Percentiles rank a stretch among this genome's conserved stretches.
phyloP scores from a whole-genome alignment of 2,113 vertebrate genomes.

The Phalacrocorax carbo region DNA sequence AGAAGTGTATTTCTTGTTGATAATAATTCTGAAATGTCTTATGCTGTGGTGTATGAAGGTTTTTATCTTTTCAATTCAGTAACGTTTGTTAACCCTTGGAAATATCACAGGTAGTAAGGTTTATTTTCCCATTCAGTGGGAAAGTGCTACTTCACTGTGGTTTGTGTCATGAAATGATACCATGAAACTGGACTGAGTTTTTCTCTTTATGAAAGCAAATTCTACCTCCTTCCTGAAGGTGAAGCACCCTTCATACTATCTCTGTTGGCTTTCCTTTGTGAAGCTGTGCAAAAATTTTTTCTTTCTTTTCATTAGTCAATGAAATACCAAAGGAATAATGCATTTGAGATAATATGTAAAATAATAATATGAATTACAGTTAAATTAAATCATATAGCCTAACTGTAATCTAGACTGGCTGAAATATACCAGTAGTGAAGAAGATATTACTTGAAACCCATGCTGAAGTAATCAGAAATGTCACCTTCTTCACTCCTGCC shows the following conservation, averaged over 20 bases:
- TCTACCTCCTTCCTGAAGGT: not conserved
- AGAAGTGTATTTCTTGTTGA: not conserved
- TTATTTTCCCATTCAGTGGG: slow-evolving; percentile 1
- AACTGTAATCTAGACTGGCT: slow-evolving; percentile 5
- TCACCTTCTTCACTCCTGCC: slow-evolving; percentile 51
- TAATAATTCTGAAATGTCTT: not conserved
- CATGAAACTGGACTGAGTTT: not conserved
- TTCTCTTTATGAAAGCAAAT: not conserved
- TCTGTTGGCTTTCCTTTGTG: not conserved
- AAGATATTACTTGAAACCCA: slow-evolving; percentile 3
- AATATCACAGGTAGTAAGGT: not conserved
- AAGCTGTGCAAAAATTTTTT: not conserved
- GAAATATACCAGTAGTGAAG: slow-evolving; percentile 34
- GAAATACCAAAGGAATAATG: not conserved
- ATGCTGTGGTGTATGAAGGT: slow-evolving; percentile 36
- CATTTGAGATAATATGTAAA: not conserved
- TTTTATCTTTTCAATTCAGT: slow-evolving; percentile 23
- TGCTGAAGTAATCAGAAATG: not conserved
- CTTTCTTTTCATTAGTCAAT: not conserved
- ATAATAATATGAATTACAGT: not conserved
- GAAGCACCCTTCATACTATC: not conserved
- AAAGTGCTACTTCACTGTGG: not conserved
- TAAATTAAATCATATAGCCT: not conserved
- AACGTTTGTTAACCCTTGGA: not conserved
- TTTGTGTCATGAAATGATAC: not conserved